Base-by-base conservation (phyloP, 1,140 invertebrate genomes). In the Trichoplusia ni region DNA sequence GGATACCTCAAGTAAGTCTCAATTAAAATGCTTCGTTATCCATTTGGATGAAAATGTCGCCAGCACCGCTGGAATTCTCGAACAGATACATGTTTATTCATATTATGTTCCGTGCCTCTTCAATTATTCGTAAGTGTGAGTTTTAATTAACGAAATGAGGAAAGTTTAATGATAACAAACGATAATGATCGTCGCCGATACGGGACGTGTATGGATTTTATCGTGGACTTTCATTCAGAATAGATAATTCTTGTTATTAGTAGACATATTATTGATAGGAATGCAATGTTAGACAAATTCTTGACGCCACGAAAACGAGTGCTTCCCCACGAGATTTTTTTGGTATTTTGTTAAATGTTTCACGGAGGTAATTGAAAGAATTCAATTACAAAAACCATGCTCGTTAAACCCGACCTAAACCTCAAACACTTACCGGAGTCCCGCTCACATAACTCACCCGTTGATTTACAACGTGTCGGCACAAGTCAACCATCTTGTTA, bases 381-480 rank as follows among this genome's bases (percentile, higher is more conserved):
- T 19, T 23, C 38, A 2, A 25, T 25, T 13, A 46, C 21, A 25
- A 14, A 37, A 21, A 33, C 19, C 3, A 2, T 51, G 11, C n/a
- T n/a, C 33, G 2, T 16, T 13, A 14, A 54, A 38, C 31, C 33
- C 23, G 13, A 16, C 33, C 54, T 58, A 58, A 44, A 25, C 27
- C 1, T 31, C 11, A 21, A 58, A 25, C 42, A 47, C n/a, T 46
- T 11, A 25, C 13, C 14, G 11, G 37, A 35, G 31, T 47, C 27
- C n/a, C 14, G 8, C 38, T 40, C 42, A 47, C 46, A 64, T 56
- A 44, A 56, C 49, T 37, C 21, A 47, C 9, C 8, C 44, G 6
- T 27, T 9, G 56, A 66, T 60, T 66, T 66, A 66, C 31, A 18
- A 60, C 64, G 54, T 66, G 64, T 42, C 42, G 54, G 37, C 42